Conservation (phyloP, 2,797 vertebrate species). For the Pseudochirops corinnae region DNA sequence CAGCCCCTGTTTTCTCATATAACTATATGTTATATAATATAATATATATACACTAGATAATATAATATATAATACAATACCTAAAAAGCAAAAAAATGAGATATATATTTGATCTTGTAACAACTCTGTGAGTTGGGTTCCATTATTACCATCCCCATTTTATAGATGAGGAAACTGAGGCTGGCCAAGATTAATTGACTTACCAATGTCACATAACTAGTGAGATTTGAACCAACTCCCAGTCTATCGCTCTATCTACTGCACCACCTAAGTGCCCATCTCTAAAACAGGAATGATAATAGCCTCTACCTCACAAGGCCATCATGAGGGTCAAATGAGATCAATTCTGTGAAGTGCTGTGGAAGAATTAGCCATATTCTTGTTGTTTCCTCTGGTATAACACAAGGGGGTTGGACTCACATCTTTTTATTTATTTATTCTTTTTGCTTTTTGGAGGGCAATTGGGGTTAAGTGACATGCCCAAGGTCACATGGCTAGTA, state of each 20-base stretch:
- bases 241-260: neutral
- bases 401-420: neutral
- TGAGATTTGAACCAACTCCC: neutral
- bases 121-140: neutral
- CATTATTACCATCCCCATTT: neutral
- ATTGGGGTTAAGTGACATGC: too few species aligned
- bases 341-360: neutral
- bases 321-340: neutral
- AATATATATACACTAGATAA: too few species aligned
- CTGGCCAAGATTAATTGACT: neutral
- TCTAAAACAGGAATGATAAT: neutral
- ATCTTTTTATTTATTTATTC: neutral
- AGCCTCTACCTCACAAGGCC: neutral
- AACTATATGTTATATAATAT: neutral
- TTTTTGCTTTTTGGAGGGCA: too few species aligned
- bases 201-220: neutral
- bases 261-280: too few species aligned
- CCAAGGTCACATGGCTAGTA: too few species aligned
- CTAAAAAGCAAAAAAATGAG: neutral
- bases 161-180: neutral
- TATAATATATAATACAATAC: neutral
- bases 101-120: neutral
- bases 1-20: neutral
- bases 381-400: neutral
- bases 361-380: neutral